phyloP scores from a whole-genome alignment of 2,113 vertebrate species.

The Zapus hudsonius region DNA sequence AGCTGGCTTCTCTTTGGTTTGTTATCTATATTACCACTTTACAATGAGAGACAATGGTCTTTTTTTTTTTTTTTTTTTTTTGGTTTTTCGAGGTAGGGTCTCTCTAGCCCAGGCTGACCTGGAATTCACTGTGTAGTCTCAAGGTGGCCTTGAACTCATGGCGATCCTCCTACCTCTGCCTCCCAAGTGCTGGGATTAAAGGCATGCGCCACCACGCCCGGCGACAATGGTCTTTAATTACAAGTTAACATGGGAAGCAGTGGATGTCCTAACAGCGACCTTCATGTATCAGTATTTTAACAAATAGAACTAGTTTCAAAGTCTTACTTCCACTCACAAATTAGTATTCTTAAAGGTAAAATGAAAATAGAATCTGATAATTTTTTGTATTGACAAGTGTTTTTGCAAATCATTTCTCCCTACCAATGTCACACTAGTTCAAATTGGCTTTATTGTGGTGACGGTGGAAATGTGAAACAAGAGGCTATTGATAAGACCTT shows the following conservation, averaged over 20 bases:
- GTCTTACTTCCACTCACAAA: neutral
- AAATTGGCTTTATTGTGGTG: neutral
- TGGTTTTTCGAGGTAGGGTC: too few species aligned
- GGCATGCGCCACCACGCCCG: too few species aligned
- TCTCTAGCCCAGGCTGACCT: too few species aligned
- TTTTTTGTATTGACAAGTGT: neutral
- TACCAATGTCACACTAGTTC: neutral
- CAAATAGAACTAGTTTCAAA: neutral
- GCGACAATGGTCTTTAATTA: neutral
- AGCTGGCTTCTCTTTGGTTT: neutral
- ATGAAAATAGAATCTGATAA: neutral
- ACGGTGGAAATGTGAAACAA: neutral
- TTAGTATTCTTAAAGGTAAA: neutral
- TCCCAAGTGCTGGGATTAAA: too few species aligned
- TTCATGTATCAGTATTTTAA: neutral
- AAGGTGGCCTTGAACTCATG: too few species aligned
- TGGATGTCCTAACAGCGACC: neutral
- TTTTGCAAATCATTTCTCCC: neutral
- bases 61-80: too few species aligned
- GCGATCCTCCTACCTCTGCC: too few species aligned
- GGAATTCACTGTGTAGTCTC: too few species aligned
- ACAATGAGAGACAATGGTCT: neutral
- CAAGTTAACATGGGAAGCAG: neutral
- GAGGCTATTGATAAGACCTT: neutral
- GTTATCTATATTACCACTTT: neutral